Percentiles rank a stretch among this genome's conserved stretches.
phyloP scores from a whole-genome alignment of 2,888 invertebrate genomes.

The Andrena bucephala region DNA sequence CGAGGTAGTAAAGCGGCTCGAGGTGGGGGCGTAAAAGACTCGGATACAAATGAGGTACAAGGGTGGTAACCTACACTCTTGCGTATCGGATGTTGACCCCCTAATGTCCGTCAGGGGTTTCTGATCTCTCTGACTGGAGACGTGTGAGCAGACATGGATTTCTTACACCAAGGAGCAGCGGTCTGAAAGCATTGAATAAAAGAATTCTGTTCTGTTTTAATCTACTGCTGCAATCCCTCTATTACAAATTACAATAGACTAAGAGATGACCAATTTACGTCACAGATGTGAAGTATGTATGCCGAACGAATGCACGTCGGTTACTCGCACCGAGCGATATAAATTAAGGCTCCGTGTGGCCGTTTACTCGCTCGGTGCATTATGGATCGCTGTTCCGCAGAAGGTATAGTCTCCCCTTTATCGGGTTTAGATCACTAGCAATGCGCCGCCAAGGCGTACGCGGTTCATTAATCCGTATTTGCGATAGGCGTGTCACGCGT shows the following conservation, averaged over 20 bases:
- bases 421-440: conserved; percentile 80
- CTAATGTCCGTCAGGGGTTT: conserved; percentile 77
- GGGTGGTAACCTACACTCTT: conserved; percentile 81
- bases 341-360: conserved; percentile 70
- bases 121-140: conserved; percentile 61
- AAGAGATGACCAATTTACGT: conserved; percentile 43
- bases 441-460: conserved; percentile 78
- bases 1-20: conserved; percentile 65
- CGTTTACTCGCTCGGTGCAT: conserved; percentile 61
- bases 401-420: conserved; percentile 73
- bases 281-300: conserved; percentile 70
- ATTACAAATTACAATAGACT: neutral
- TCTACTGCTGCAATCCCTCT: neutral
- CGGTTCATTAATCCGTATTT: conserved; percentile 79
- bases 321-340: conserved; percentile 63
- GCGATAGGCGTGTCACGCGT: conserved; percentile 67
- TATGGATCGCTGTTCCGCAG: conserved; percentile 57
- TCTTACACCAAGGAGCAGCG: neutral
- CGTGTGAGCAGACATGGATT: neutral
- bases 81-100: conserved; percentile 81
- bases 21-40: conserved; percentile 78
- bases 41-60: conserved; percentile 83
- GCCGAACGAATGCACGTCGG: conserved; percentile 76
- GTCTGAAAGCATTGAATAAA: neutral
- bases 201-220: neutral